A percentile compares a stretch with the other conserved stretches of the same genome.
Conservation (phyloP, 2,113 vertebrate genomes). For the Potamarius usumacintae region DNA sequence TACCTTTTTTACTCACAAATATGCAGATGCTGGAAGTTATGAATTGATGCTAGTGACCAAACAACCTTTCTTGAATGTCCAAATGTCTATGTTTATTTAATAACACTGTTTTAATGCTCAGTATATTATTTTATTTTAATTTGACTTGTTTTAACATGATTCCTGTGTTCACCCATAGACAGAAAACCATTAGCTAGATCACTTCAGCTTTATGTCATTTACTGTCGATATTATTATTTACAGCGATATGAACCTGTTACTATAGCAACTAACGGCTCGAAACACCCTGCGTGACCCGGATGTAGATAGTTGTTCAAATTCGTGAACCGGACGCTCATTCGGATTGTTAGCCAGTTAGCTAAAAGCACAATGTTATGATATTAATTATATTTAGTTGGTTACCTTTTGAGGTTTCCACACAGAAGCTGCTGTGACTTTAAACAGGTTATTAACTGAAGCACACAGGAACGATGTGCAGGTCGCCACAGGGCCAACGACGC, state of each 20-base stretch:
- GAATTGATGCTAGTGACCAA: not conserved
- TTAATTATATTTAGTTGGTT: not conserved
- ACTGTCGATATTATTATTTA: not conserved
- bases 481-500: conserved; percentile 63
- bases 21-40: not conserved
- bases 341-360: not conserved
- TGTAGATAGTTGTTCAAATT: not conserved
- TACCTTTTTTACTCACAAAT: not conserved
- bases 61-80: not conserved
- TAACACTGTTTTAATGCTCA: not conserved
- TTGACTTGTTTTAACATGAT: not conserved
- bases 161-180: not conserved
- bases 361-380: no score
- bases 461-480: conserved; percentile 47
- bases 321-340: not conserved
- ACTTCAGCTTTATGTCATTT: not conserved
- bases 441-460: conserved; percentile 51
- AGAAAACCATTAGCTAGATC: not conserved
- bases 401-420: conserved; percentile 63
- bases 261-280: not conserved
- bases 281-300: not conserved
- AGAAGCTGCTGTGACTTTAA: conserved; percentile 25
- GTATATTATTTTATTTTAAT: not conserved
- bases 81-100: not conserved
- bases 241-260: not conserved